Percentiles rank a stretch among this genome's conserved stretches.
These are phyloP conservation scores for Drosophila virilis DNA, from an alignment of 1,140 invertebrate species.

Conservation along the genomic window DNA sequence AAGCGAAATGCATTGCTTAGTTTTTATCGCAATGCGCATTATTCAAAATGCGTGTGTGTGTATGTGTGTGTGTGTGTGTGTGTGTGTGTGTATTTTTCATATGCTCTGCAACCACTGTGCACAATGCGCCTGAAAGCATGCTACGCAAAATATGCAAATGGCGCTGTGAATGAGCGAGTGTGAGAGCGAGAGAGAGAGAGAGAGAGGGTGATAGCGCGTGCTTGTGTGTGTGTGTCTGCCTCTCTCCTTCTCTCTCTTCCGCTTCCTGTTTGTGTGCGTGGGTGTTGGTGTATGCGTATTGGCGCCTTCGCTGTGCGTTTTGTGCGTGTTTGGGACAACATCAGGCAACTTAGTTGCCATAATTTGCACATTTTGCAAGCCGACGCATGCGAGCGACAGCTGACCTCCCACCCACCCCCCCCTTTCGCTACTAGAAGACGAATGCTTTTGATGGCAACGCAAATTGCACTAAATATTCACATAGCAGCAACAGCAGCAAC, in stretches of 20 bases:
- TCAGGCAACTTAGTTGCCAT: conserved; percentile 76
- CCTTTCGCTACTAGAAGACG: conserved; percentile 22
- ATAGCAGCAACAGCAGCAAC: conserved; percentile 20
- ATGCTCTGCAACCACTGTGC: conserved; percentile 47
- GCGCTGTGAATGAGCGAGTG: conserved; percentile 9
- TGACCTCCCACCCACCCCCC: conserved; percentile 5
- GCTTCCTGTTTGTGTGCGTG: conserved; percentile 11
- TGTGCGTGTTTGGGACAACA: conserved; percentile 64
- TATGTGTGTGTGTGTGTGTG: too few species aligned
- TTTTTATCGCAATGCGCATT: conserved; percentile 16
- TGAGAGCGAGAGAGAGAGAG: neutral
- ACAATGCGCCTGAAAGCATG: conserved; percentile 66
- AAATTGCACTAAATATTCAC: conserved; percentile 69
- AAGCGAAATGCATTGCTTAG: neutral
- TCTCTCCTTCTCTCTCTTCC: conserved; percentile 1
- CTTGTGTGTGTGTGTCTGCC: conserved; percentile 10
- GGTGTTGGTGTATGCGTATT: neutral
- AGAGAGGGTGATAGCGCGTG: conserved; percentile 3
- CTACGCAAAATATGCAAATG: conserved; percentile 57
- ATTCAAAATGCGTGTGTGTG: conserved; percentile 27
- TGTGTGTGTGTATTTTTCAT: conserved; percentile 30
- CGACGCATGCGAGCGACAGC: conserved; percentile 63
- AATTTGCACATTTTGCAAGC: conserved; percentile 75
- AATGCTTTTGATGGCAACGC: conserved; percentile 71
- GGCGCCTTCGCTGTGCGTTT: neutral